Conservation (phyloP, 2,888 invertebrate species). For the Nipponacmea schrenckii region DNA sequence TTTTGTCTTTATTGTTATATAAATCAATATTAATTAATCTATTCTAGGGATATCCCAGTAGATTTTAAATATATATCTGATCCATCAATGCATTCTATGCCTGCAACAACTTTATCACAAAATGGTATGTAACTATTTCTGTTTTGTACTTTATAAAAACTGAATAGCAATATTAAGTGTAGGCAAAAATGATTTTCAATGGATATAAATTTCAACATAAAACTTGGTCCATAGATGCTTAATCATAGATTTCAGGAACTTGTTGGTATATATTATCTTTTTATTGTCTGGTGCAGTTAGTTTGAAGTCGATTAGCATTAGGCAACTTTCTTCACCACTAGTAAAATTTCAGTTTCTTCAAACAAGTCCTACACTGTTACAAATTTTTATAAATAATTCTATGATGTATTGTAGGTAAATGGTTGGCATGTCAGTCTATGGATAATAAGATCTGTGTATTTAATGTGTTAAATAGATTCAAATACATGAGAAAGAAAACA, state of each 20-base stretch:
- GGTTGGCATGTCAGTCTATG: constrained; percentile 99
- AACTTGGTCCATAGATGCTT: neutral
- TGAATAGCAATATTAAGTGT: neutral
- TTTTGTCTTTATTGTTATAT: neutral
- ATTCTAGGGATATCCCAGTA: constrained; percentile 75
- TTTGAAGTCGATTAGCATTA: neutral
- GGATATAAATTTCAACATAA: neutral
- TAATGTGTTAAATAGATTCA: constrained; percentile 95
- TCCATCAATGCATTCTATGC: constrained; percentile 99
- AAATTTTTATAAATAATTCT: too few species aligned
- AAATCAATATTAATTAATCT: neutral
- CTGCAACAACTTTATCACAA: constrained; percentile 92
- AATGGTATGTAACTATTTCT: constrained; percentile 74
- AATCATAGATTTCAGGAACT: neutral
- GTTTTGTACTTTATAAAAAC: neutral
- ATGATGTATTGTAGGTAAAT: constrained; percentile 76
- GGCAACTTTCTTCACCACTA: too few species aligned
- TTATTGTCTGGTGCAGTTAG: too few species aligned
- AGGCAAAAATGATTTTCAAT: neutral
- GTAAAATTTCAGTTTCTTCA: too few species aligned
- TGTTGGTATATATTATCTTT: too few species aligned
- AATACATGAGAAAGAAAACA: constrained; percentile 96
- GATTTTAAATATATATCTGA: constrained; percentile 99
- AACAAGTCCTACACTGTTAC: too few species aligned
- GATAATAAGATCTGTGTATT: constrained; percentile 99